Evolutionary conservation across 2,888 invertebrate genomes (phyloP).

Genomic region (Dione juno): DNA sequence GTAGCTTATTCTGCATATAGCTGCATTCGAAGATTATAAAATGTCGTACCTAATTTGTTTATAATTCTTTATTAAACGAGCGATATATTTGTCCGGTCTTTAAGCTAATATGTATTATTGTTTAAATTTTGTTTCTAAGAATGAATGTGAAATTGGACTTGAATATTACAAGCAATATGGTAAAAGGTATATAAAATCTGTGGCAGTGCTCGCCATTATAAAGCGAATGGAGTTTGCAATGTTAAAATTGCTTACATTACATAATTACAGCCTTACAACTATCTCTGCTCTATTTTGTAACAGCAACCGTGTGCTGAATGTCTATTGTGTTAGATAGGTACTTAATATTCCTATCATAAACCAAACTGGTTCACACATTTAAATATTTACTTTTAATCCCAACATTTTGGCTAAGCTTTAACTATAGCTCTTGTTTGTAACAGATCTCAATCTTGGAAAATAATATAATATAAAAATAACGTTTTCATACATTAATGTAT

Average conservation of each 20-base stretch:
- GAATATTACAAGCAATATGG: conserved; percentile 16
- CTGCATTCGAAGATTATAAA: too few relatives aligned
- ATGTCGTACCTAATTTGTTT: too few relatives aligned
- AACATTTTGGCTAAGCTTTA: conserved; percentile 12
- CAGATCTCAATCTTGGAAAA: conserved; percentile 1
- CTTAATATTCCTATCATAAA: background rate
- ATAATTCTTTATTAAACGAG: background rate
- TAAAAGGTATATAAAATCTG: background rate
- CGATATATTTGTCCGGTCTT: background rate
- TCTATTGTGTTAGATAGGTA: background rate
- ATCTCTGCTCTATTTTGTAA: conserved; percentile 6
- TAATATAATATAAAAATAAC: conserved; percentile 13
- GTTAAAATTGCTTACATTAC: conserved; percentile 8
- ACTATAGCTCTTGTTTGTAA: conserved; percentile 2
- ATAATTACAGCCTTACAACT: conserved; percentile 15
- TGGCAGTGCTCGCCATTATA: background rate
- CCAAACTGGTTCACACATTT: conserved; percentile 4
- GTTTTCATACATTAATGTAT: background rate
- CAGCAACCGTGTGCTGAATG: background rate
- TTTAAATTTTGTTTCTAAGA: conserved; percentile 3
- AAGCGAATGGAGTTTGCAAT: conserved; percentile 2
- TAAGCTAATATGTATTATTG: background rate
- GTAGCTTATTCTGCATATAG: too few relatives aligned
- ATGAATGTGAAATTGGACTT: conserved; percentile 6
- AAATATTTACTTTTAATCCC: background rate